Evolutionary conservation across 2,113 vertebrate species (phyloP).

Genomic region (Thryonomys swinderianus): DNA sequence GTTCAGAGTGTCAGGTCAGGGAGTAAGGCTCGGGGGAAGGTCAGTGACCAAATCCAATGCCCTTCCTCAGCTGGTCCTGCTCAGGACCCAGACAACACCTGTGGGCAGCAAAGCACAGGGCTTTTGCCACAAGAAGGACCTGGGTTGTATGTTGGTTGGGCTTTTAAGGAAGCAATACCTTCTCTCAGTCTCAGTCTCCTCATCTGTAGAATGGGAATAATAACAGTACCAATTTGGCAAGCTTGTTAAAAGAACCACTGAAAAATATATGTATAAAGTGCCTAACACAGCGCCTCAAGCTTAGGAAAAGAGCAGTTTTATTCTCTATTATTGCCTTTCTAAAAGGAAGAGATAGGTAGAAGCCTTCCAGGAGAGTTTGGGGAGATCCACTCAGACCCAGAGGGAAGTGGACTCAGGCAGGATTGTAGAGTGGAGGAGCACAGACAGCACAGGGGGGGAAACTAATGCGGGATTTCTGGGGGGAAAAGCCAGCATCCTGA

Average conservation of each 20-base stretch:
- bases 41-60: neutral
- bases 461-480: neutral
- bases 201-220: constrained; percentile 12
- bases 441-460: neutral
- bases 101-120: neutral
- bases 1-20: constrained; percentile 16
- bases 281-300: neutral
- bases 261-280: neutral
- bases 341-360: neutral
- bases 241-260: neutral
- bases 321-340: neutral
- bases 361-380: neutral
- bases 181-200: constrained; percentile 3
- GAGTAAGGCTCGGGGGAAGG: neutral
- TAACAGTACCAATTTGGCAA: neutral
- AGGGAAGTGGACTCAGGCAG: neutral
- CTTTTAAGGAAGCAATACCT: neutral
- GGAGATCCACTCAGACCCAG: neutral
- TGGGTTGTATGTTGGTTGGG: neutral
- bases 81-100: neutral
- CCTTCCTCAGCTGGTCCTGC: neutral
- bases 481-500: neutral
- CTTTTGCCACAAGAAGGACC: neutral
- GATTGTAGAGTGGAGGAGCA: neutral
- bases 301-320: neutral